A percentile compares a stretch with the other conserved stretches of the same genome.
Conservation (phyloP, 1,140 invertebrate genomes). For the Drosophila biarmipes region DNA sequence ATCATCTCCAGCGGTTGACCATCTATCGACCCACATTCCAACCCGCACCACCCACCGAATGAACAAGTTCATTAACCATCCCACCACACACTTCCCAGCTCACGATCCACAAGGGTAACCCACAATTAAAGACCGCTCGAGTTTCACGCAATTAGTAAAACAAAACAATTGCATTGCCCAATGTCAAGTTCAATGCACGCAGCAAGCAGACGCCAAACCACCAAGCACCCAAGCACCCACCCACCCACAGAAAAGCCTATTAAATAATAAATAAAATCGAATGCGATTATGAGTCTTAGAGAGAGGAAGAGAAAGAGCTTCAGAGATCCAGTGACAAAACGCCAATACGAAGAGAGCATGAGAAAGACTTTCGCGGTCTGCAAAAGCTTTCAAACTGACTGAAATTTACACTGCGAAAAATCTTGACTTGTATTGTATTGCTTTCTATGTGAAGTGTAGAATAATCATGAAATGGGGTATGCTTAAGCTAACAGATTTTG, state of each 20-base stretch:
- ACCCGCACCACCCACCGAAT: constrained; percentile 7
- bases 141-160: constrained; percentile 75
- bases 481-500: too few relatives aligned
- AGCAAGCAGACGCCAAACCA: constrained; percentile 39
- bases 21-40: constrained; percentile 42
- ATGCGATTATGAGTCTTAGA: constrained; percentile 39
- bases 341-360: constrained; percentile 2
- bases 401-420: constrained; percentile 3
- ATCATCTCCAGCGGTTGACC: constrained; percentile 32
- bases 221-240: constrained; percentile 33
- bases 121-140: constrained; percentile 70
- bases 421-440: too few relatives aligned
- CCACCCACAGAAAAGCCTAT: constrained; percentile 58
- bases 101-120: constrained; percentile 62
- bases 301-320: neutral
- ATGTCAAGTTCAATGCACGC: constrained; percentile 81
- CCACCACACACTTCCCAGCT: constrained; percentile 13
- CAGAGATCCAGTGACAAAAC: neutral
- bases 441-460: too few relatives aligned
- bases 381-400: constrained; percentile 31
- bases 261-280: constrained; percentile 74
- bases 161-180: constrained; percentile 71
- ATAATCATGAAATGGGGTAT: too few relatives aligned
- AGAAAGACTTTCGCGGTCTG: constrained; percentile 56
- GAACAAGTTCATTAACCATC: constrained; percentile 51